A percentile compares a stretch with the other conserved stretches of the same genome.
Conservation (phyloP, 2,797 vertebrate genomes). For the Psittacula echo region DNA sequence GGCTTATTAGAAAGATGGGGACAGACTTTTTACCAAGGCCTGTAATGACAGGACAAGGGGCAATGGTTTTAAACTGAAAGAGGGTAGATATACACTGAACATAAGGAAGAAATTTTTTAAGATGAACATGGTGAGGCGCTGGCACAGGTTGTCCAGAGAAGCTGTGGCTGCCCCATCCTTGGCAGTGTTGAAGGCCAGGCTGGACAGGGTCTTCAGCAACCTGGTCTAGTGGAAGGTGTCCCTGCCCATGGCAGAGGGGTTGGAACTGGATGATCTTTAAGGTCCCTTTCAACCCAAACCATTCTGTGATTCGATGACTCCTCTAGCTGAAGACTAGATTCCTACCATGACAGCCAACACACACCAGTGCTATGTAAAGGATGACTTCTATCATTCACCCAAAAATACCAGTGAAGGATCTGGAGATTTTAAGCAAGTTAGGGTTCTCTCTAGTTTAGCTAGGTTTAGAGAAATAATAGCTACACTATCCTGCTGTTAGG, state of each 20-base stretch:
- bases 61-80: not conserved
- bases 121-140: not conserved
- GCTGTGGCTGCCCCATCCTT: not conserved
- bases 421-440: not conserved
- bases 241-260: not conserved
- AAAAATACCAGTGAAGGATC: not conserved
- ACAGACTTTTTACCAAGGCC: not conserved
- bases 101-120: not conserved
- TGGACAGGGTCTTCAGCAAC: not conserved
- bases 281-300: not conserved
- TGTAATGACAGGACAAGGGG: not conserved
- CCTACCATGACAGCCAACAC: not conserved
- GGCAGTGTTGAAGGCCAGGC: not conserved
- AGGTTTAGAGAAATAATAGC: not conserved
- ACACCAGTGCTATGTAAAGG: not conserved
- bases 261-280: not conserved
- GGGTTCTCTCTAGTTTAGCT: not conserved
- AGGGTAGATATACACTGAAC: not conserved
- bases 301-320: not conserved
- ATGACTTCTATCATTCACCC: not conserved
- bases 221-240: not conserved
- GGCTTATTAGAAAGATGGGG: not conserved
- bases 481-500: not conserved
- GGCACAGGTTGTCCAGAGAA: not conserved
- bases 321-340: not conserved